Conservation (phyloP, 2,888 invertebrate species). For the Dioctria rufipes region DNA sequence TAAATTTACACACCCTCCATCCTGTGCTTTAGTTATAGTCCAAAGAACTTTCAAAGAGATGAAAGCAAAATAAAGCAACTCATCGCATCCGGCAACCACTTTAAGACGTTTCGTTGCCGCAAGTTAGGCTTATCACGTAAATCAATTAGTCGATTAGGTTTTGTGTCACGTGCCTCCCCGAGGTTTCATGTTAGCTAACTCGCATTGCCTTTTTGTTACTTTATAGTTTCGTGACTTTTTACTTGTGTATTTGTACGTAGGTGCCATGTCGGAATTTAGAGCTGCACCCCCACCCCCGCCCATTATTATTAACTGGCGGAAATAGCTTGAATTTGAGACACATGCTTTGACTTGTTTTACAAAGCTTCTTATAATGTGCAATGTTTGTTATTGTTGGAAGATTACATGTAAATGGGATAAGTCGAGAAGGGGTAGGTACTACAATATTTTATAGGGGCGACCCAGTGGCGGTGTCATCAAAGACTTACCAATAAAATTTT, state of each 20-base stretch:
- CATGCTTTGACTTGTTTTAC: constrained; percentile 43
- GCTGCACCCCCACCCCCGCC: neutral
- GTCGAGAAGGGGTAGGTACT: neutral
- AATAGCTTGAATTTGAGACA: constrained; percentile 37
- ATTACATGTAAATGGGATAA: neutral
- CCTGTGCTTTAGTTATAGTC: constrained; percentile 2
- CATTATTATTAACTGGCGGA: neutral
- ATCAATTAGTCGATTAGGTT: constrained; percentile 50
- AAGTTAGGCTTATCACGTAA: constrained; percentile 40
- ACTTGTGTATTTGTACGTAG: neutral
- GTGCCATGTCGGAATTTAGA: neutral
- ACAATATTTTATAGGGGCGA: no score
- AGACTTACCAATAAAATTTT: no score
- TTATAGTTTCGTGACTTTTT: constrained; percentile 37
- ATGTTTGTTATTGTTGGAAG: neutral
- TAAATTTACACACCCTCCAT: neutral
- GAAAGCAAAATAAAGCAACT: constrained; percentile 20
- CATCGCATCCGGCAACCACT: neutral
- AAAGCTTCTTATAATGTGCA: constrained; percentile 20
- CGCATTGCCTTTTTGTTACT: neutral
- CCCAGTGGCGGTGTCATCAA: no score
- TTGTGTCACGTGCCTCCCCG: constrained; percentile 39
- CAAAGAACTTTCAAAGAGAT: neutral
- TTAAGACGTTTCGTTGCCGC: neutral
- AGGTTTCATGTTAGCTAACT: constrained; percentile 6